These are phyloP conservation scores for Colinus virginianus DNA, from an alignment of 2,113 vertebrate species.

Conservation along the genomic window DNA sequence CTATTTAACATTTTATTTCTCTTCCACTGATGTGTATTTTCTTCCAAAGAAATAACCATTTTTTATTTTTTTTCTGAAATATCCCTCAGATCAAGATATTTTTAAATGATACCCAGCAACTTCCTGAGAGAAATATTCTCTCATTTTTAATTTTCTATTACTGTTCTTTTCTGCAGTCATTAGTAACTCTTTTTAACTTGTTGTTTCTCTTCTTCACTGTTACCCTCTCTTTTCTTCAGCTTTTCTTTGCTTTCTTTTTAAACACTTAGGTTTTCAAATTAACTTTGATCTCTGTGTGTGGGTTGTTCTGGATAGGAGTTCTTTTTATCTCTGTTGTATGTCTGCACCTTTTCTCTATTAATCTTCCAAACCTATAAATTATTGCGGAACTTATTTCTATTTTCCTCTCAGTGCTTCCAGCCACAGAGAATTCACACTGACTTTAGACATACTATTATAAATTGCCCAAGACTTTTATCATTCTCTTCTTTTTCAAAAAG, in stretches of 20 bases:
- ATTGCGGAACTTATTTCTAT: conserved; percentile 31
- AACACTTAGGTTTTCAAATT: conserved; percentile 52
- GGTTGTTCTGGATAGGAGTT: conserved; percentile 37
- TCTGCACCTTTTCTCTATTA: conserved; percentile 47
- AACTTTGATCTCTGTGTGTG: conserved; percentile 39
- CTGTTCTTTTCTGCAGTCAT: neutral
- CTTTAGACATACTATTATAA: conserved; percentile 33
- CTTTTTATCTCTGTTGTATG: conserved; percentile 65
- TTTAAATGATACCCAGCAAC: neutral
- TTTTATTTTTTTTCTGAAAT: conserved; percentile 11
- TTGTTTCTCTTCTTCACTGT: neutral
- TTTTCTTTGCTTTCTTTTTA: conserved; percentile 21
- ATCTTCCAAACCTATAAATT: conserved; percentile 68
- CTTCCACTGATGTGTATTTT: neutral
- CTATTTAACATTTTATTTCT: neutral
- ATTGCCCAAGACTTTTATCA: conserved; percentile 37
- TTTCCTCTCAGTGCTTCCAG: conserved; percentile 10
- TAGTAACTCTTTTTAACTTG: neutral
- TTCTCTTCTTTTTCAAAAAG: conserved; percentile 15
- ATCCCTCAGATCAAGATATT: neutral
- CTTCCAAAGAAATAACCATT: neutral
- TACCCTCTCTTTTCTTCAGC: neutral
- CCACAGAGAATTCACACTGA: conserved; percentile 46
- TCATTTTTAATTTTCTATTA: neutral
- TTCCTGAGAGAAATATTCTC: neutral